These are phyloP conservation scores for Lasioglossum leucozonium DNA, from an alignment of 2,888 invertebrate species.

Conservation along the genomic window DNA sequence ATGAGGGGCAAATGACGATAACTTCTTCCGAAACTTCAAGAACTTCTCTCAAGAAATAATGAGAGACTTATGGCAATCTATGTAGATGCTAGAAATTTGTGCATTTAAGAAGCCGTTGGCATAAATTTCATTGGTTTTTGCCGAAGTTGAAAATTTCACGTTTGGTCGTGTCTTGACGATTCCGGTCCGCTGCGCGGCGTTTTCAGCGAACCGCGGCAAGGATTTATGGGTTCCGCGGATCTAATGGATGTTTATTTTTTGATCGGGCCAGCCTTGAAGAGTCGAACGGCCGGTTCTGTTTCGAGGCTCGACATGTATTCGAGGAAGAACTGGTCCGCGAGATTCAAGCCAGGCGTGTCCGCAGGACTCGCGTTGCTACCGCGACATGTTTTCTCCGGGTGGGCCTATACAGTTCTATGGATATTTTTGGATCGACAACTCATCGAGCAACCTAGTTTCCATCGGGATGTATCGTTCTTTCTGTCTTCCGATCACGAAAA, in stretches of 20 bases:
- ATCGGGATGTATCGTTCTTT: constrained; percentile 64
- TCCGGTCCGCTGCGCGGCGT: not conserved
- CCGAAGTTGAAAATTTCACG: not conserved
- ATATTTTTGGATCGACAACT: constrained; percentile 76
- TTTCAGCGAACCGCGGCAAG: not conserved
- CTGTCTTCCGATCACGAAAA: constrained; percentile 45
- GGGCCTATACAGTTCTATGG: constrained; percentile 49
- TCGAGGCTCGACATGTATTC: constrained; percentile 25
- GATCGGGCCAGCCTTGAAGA: constrained; percentile 39
- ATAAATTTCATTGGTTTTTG: too few relatives aligned
- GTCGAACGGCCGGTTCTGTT: constrained; percentile 3
- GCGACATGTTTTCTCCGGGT: constrained; percentile 70
- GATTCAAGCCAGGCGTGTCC: constrained; percentile 22
- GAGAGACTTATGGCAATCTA: too few relatives aligned
- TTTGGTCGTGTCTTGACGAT: not conserved
- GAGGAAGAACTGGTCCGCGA: constrained; percentile 4
- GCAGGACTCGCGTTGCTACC: constrained; percentile 29
- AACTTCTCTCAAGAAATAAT: too few relatives aligned
- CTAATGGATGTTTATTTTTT: constrained; percentile 49
- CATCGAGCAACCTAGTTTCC: constrained; percentile 71
- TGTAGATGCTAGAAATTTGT: too few relatives aligned
- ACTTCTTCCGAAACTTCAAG: too few relatives aligned
- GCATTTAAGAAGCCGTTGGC: too few relatives aligned
- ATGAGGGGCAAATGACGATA: too few relatives aligned
- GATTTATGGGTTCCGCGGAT: constrained; percentile 26